Evolutionary conservation across 2,888 invertebrate species (phyloP), one percentile per base, ranked within the genome.

Genomic region (Hyposoter didymator): DNA sequence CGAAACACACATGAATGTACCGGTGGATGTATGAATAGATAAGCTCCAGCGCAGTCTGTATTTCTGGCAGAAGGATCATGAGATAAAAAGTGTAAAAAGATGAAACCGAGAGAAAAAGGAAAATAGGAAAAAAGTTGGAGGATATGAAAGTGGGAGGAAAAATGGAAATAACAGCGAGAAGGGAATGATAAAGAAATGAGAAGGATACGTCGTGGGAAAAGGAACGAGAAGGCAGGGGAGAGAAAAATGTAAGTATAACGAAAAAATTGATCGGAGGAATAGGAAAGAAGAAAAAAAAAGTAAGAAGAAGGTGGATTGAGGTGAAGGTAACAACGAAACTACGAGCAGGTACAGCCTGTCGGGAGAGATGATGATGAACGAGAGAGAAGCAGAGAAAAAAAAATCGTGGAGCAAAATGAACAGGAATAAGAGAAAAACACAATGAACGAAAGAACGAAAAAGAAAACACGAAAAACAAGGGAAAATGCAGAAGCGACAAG

Each of bases 51-150:
- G 52, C 49, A 28, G 28, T 28, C 45, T 28, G 8, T 35, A 7
- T 32, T 62, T 62, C 12, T 22, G 66, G 12, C 64, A 47, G 55
- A 6, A 64, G 64, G 47, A 47, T 75, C 64, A 78, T 45, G 47
- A 67, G 82, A 55, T 67, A 82, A 59, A 59, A 59, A 59, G 32
- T 47, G 73, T 64, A 19, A 17, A 49, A 47, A 7, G 22, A 7
- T 6, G 7, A 39, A 28, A 28, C 4, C 22, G 0, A 8, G 70
- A n/a, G n/a, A 70, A 45, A 22, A 1, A n/a, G 7, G 8, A 17
- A n/a, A 32, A 49, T n/a, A 28, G 17, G 64, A 17, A n/a, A 64
- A 82, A 55, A 45, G 19, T 70, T 69, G 69, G 47, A 76, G 75
- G 73, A 47, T 22, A 55, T 64, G 64, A 75, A 70, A 47, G 66